A percentile compares a stretch with the other conserved stretches of the same genome.
phyloP scores from a whole-genome alignment of 1,140 invertebrate species.

The Drosophila tsacasi region DNA sequence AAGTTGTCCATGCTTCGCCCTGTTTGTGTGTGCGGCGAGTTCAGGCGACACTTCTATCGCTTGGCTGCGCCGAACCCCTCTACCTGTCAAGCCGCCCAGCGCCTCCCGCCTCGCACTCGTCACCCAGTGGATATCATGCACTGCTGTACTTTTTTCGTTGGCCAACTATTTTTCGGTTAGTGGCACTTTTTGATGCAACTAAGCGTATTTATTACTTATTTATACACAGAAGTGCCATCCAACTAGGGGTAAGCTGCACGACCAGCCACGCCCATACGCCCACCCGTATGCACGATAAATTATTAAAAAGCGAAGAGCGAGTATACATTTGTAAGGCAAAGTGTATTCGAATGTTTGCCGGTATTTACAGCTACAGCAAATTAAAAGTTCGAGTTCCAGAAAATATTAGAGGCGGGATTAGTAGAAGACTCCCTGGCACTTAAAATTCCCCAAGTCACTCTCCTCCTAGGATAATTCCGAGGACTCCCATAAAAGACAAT shows the following conservation, averaged over 20 bases:
- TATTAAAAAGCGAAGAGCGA: constrained; percentile 61
- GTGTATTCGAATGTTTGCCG: constrained; percentile 47
- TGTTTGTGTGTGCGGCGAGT: constrained; percentile 29
- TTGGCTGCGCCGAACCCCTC: constrained; percentile 37
- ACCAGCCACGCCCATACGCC: constrained; percentile 43
- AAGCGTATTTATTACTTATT: constrained; percentile 83
- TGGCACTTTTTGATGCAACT: constrained; percentile 80
- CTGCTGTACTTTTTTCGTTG: constrained; percentile 44
- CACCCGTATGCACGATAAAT: constrained; percentile 56
- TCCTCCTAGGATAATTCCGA: constrained; percentile 22
- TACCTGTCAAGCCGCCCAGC: constrained; percentile 2
- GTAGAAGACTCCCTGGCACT: constrained; percentile 19
- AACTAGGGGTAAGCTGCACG: constrained; percentile 38
- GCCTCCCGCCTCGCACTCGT: constrained; percentile 15
- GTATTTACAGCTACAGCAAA: constrained; percentile 25
- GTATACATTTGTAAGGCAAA: constrained; percentile 60
- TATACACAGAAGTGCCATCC: constrained; percentile 70
- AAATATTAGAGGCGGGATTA: constrained; percentile 40
- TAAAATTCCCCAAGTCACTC: constrained; percentile 54
- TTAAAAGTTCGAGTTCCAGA: constrained; percentile 19
- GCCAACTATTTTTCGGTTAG: constrained; percentile 77
- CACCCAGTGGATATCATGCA: constrained; percentile 61
- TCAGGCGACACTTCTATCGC: constrained; percentile 60
- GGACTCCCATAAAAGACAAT: constrained; percentile 59
- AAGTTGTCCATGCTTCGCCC: constrained; percentile 59